phyloP scores from a whole-genome alignment of 37 sponge, comb jelly and placozoan species.

The Aphrocallistes beatrix region DNA sequence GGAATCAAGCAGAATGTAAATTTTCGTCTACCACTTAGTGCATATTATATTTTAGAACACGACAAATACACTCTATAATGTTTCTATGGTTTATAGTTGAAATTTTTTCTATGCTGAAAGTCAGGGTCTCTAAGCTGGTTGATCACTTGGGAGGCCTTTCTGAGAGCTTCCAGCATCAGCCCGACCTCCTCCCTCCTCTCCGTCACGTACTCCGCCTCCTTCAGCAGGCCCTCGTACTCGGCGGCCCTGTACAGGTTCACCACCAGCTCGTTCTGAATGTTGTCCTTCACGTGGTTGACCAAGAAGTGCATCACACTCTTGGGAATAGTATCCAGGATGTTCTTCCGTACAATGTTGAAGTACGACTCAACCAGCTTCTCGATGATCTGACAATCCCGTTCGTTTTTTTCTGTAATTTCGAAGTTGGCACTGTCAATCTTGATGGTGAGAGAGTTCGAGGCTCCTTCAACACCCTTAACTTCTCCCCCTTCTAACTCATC shows the following conservation, averaged over 20 bases:
- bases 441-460: not conserved
- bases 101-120: not conserved
- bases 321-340: slow-evolving; percentile 84
- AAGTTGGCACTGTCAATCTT: not conserved
- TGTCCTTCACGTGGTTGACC: slow-evolving; percentile 75
- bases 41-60: too few species aligned
- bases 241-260: slow-evolving; percentile 65
- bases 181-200: not conserved
- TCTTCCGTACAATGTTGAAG: slow-evolving; percentile 85
- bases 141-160: slow-evolving; percentile 27
- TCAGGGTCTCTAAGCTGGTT: slow-evolving; percentile 29
- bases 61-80: too few species aligned
- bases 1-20: too few species aligned
- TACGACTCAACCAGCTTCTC: slow-evolving; percentile 81
- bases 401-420: not conserved
- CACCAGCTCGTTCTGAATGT: slow-evolving; percentile 72
- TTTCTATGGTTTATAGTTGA: not conserved
- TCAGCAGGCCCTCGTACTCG: not conserved
- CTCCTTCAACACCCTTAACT: too few species aligned
- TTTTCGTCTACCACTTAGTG: too few species aligned
- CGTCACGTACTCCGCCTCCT: slow-evolving; percentile 8
- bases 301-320: slow-evolving; percentile 96
- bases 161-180: slow-evolving; percentile 24
- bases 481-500: not conserved
- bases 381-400: not conserved